Evolutionary conservation across 2,888 invertebrate species (phyloP), one percentile per base, ranked within the genome.

Genomic region (Cerastoderma edule): DNA sequence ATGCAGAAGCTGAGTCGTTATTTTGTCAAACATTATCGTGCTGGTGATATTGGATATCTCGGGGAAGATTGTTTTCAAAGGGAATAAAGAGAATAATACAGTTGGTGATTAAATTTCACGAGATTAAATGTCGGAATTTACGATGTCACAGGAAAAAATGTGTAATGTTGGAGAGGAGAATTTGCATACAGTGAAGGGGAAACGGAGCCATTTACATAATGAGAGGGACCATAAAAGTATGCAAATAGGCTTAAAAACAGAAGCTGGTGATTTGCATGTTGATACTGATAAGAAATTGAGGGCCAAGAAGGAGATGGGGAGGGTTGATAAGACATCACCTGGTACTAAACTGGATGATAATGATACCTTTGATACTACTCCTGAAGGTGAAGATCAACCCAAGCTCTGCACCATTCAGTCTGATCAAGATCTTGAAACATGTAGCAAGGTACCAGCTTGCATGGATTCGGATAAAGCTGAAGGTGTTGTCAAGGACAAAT

Each of bases 1-100:
- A 68, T 64, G 69, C 53, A 65, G 78, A 63, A 74, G 64, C 67
- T 46, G 64, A 78, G 69, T 57, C 50, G 56, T 74, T 72, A 79
- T 53, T 68, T 60, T 66, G 72, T 72, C 64, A 50, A 48, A 67
- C 65, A 67, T 75, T 71, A 72, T 64, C 65, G 71, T 68, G 28
- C n/a, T 65, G 68, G 67, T 75, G 67, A 75, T 75, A 78, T 68
- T 48, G 30, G 50, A 53, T 69, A 68, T 39, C 39, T n/a, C 46
- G 19, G 60, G 57, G 44, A 72, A 64, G 69, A 60, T 69, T 50
- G 60, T 63, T 71, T 60, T 67, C 30, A 50, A 44, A 57, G 67
- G 65, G 71, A 68, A 71, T 54, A 67, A 50, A 67, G 57, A 65
- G 71, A 70, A 71, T 70, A 73, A 78, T 74, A 67, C 35, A 56